A percentile compares a stretch with the other conserved stretches of the same genome.
Evolutionary conservation across 2,888 invertebrate species (phyloP).

Genomic region (Cremastinae sp.): DNA sequence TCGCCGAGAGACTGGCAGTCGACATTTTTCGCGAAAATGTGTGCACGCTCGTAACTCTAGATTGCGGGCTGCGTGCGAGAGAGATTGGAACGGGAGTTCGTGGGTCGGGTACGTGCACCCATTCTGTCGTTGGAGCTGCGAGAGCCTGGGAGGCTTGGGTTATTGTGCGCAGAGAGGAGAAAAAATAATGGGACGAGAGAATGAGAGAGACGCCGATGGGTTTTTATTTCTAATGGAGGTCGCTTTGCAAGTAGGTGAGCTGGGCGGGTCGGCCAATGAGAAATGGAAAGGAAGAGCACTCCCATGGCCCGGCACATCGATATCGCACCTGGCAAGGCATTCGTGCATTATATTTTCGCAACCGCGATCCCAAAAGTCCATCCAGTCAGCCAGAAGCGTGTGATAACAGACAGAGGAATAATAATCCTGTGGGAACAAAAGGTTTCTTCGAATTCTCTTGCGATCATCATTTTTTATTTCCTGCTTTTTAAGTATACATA

Average conservation of each 20-base stretch:
- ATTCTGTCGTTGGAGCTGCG: conserved; percentile 66
- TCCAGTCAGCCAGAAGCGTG: conserved; percentile 9
- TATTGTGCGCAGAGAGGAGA: too few species aligned
- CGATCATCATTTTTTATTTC: too few species aligned
- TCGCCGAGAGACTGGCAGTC: too few species aligned
- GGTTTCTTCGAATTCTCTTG: too few species aligned
- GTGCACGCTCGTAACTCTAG: too few species aligned
- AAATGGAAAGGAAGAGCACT: conserved; percentile 67
- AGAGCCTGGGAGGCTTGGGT: too few species aligned
- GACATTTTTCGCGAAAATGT: too few species aligned
- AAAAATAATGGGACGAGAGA: too few species aligned
- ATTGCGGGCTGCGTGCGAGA: too few species aligned
- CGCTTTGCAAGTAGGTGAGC: conserved; percentile 57
- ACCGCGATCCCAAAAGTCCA: conserved; percentile 35
- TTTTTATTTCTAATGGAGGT: conserved; percentile 42
- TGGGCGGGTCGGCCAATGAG: conserved; percentile 63
- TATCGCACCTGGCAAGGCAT: conserved; percentile 33
- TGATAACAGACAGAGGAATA: conserved; percentile 38
- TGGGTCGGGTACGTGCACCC: conserved; percentile 63
- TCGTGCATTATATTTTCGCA: conserved; percentile 42
- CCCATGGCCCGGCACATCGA: conserved; percentile 57
- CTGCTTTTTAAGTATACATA: too few species aligned
- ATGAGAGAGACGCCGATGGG: conserved; percentile 45
- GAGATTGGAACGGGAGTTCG: conserved; percentile 40
- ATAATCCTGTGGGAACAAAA: conserved; percentile 38